Base-by-base conservation (phyloP, 2,113 vertebrate genomes). In the Chloropsis cyanopogon region DNA sequence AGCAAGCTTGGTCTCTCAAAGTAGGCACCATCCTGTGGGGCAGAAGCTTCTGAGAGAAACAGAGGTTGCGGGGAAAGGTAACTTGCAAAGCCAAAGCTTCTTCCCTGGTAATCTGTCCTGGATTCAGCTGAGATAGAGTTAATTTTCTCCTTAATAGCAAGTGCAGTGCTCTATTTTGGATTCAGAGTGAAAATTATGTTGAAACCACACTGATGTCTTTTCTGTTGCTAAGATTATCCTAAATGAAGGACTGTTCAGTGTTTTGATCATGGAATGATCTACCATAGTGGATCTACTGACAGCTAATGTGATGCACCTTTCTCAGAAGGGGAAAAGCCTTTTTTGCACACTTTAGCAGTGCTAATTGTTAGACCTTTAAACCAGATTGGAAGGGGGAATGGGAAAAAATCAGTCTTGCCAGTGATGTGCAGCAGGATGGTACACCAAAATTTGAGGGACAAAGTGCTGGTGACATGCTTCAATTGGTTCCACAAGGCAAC, bases 1-100 rank as follows among this genome's bases (percentile, higher is more conserved):
- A 78, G 52, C 25, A 57, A 81, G 12, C 11, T 69, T 35, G 50
- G 4, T 23, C 5, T 35, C n/a, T 60, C 41, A 21, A 33, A 60
- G 44, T 8, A 1, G 1, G 44, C 39, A 60, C 3, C 35, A 7
- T 7, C 4, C 5, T 4, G 0, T 2, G 5, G 29, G 23, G 14
- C 25, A 91, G 61, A 80, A 47, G 14, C 33, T 72, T 53, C 28
- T 42, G 29, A 25, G 50, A 76, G n/a, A 83, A 86, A 59, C 13
- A 75, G 42, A 53, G 3, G 5, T 33, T 25, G 37, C 7, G 8
- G 23, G 14, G 37, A 35, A 42, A 69, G 4, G 22, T 54, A 72
- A 50, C 11, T 31, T 86, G 33, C 23, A 83, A 47, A 69, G 41
- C 33, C 53, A 60, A 50, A 89, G 20, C 24, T 84, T 86, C 28